Base-by-base conservation (phyloP, 2,888 invertebrate genomes). In the Strigamia maritima region DNA sequence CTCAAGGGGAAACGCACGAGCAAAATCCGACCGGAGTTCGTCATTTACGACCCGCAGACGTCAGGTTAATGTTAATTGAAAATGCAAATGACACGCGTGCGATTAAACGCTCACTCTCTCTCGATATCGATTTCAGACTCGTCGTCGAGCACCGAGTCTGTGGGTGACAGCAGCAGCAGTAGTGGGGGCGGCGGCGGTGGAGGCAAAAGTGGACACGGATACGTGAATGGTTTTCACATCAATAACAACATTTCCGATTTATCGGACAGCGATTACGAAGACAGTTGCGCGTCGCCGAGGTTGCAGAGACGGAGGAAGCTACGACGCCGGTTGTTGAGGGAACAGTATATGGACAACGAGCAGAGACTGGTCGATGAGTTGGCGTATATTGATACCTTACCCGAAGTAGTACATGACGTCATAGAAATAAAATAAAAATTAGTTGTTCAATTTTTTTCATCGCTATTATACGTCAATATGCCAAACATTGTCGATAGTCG, bases 1-100 rank as follows among this genome's bases (percentile, higher is more conserved):
- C 89, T 99, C 16, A 97, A 98, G 85, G 98, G 98, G 26, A 93
- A 97, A 83, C 88, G 98, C 81, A 97, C 95, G 80, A 97, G 97
- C 86, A 98, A 98, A 88, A 94, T 99, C 82, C 90, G 97, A 79
- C 98, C 98, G 0, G 98, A 98, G 87, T 99, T 99, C 87, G 95
- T 98, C 80, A 98, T 99, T 84, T 96, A 94, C 85, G 95, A 96
- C 87, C 95, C 95, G 1, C 94, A 95, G 87, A 80, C 65, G 10
- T 74, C 79, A 24, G 79, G 80, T 80, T 75, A 40, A 40, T 75
- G 80, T 80, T 75, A 40, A 40, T 75, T 35, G 76, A 28, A 70
- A 70, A 70, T 70, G 70, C 70, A 70, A 70, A 70, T 70, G 70
- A 28, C 14, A 12, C n/a, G n/a, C n/a, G 60, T 4, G 26, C 4